Evolutionary conservation across 2,888 invertebrate genomes (phyloP).

Genomic region (Drosophila testacea): DNA sequence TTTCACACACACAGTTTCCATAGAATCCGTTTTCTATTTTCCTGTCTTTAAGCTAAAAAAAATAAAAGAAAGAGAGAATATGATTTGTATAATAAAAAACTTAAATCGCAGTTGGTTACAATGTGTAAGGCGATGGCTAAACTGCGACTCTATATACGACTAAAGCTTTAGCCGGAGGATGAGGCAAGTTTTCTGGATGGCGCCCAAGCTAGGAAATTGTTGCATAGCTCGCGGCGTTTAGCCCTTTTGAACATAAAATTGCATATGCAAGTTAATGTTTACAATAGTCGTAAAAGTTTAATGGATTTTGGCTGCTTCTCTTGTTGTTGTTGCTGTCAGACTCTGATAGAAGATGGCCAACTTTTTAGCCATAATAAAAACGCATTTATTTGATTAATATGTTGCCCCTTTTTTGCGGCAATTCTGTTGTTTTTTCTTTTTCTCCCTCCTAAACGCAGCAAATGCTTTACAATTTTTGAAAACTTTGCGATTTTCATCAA

Average conservation of each 20-base stretch:
- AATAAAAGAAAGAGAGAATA: background rate
- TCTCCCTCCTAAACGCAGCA: slow-evolving; percentile 11
- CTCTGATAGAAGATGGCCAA: slow-evolving; percentile 25
- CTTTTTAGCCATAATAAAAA: slow-evolving; percentile 60
- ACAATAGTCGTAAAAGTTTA: slow-evolving; percentile 79
- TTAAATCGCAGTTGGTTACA: slow-evolving; percentile 60
- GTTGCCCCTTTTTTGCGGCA: slow-evolving; percentile 10
- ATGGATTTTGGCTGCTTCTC: slow-evolving; percentile 67
- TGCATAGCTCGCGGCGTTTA: slow-evolving; percentile 57
- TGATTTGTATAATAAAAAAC: slow-evolving; percentile 19
- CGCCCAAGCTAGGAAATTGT: slow-evolving; percentile 63
- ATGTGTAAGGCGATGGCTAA: slow-evolving; percentile 59
- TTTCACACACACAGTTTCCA: slow-evolving; percentile 13
- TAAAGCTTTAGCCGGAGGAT: slow-evolving; percentile 5
- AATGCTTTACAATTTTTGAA: slow-evolving; percentile 50
- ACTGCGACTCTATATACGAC: slow-evolving; percentile 19
- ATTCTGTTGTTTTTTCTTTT: background rate
- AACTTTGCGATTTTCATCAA: slow-evolving; percentile 37
- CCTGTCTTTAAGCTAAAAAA: slow-evolving; percentile 5
- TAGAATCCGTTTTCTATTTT: slow-evolving; percentile 20
- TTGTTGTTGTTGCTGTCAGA: slow-evolving; percentile 24
- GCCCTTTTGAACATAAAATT: slow-evolving; percentile 70
- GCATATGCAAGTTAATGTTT: slow-evolving; percentile 81
- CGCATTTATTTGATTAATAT: slow-evolving; percentile 70
- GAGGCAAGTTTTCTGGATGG: slow-evolving; percentile 39